Evolutionary conservation across 2,113 vertebrate species (phyloP), one percentile per base, ranked within the genome.

Genomic region (Numida meleagris): DNA sequence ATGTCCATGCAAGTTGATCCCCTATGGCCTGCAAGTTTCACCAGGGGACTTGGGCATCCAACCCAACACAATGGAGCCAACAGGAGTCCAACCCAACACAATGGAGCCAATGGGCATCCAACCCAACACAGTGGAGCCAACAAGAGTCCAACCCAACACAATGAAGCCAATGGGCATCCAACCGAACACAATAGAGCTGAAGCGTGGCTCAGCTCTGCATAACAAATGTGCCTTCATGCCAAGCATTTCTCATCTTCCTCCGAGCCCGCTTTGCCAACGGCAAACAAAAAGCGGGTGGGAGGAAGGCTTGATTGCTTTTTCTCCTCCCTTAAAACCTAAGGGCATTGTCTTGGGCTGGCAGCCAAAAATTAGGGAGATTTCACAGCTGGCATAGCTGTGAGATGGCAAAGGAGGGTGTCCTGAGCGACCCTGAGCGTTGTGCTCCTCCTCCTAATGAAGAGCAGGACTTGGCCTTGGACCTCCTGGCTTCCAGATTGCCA

Each of bases 381-480:
- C 14, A 0, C 14, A 45, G 55, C 9, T 25, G 33, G 24, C 29
- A 20, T 4, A 31, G 48, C 24, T n/a, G n/a, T 45, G 29, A 58
- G 20, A n/a, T 25, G 19, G 31, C 38, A n/a, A 27, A 50, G 34
- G 23, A 74, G 21, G 10, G 43, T 61, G 33, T 34, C 20, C 33
- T 38, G 18, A 24, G 50, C 1, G 0, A 50, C 14, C 77, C 27
- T 2, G 3, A 48, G 61, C 1, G 0, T 12, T 40, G 14, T 1
- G 1, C 57, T 79, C 31, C 82, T 53, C 14, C 33, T 67, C 66
- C 61, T 21, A 68, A 88, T 71, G 85, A 91, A 91, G 91, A 88
- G 48, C 71, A 63, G 55, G 90, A 62, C 76, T 58, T 85, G 66
- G 76, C 50, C 84, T 74, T 45, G 61, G 76, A 88, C 48, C 81